Conservation (phyloP, 2,888 invertebrate genomes). For the Crioceris asparagi region DNA sequence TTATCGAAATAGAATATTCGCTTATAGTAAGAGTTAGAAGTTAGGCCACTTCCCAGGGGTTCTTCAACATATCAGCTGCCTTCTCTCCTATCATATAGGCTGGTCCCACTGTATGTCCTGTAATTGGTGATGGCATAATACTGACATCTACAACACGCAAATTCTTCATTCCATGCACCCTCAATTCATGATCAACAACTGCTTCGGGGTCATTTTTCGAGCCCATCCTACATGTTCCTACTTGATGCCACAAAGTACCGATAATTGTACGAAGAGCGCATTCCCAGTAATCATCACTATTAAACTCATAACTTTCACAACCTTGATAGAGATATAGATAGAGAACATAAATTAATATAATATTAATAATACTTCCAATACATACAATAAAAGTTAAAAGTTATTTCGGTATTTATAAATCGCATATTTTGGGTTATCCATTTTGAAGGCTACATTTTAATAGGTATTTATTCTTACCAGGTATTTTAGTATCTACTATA, state of each 20-base stretch:
- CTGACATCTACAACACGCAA: slow-evolving; percentile 46
- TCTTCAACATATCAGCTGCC: not conserved
- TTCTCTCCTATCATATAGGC: slow-evolving; percentile 2
- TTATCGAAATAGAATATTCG: no score
- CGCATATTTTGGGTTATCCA: no score
- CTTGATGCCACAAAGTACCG: slow-evolving; percentile 41
- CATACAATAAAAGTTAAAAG: no score
- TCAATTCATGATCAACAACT: slow-evolving; percentile 44
- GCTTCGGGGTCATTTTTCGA: slow-evolving; percentile 39
- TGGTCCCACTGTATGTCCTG: slow-evolving; percentile 41
- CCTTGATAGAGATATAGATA: slow-evolving; percentile 33
- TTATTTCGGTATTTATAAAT: no score
- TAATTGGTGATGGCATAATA: slow-evolving; percentile 42
- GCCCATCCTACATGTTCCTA: slow-evolving; percentile 47
- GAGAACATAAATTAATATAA: no score
- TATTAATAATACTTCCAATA: no score
- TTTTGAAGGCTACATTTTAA: not conserved
- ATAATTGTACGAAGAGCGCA: slow-evolving; percentile 40
- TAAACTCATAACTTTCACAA: slow-evolving; percentile 35
- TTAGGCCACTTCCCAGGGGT: no score
- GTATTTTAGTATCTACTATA: not conserved
- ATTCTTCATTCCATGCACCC: slow-evolving; percentile 41
- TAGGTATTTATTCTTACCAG: not conserved
- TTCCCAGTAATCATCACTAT: slow-evolving; percentile 41
- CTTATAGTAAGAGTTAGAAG: no score